Conservation (phyloP, 2,797 vertebrate genomes). For the Linurgus olivaceus region DNA sequence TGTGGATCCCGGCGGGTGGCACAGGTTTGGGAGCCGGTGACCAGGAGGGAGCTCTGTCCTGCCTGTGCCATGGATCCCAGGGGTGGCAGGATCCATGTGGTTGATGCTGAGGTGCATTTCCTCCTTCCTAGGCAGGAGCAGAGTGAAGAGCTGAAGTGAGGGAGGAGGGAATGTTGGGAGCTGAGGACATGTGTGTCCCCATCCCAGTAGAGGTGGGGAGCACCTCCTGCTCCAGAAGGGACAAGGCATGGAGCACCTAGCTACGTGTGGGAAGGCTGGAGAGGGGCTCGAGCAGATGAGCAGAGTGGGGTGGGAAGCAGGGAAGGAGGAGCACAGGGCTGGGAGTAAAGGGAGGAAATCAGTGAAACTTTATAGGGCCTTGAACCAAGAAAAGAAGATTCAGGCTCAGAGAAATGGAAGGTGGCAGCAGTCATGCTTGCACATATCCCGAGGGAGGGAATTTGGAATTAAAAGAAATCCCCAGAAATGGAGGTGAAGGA, state of each 20-base stretch:
- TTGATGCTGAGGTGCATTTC: neutral
- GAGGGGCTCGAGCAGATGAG: neutral
- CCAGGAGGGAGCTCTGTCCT: neutral
- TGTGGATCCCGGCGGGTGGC: fast-evolving
- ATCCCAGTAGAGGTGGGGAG: neutral
- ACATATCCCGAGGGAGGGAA: neutral
- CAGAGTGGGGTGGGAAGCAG: neutral
- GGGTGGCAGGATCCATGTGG: fast-evolving
- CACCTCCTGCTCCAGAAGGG: neutral
- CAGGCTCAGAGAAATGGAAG: neutral
- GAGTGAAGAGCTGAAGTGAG: neutral
- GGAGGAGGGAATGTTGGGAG: neutral
- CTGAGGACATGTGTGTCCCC: neutral
- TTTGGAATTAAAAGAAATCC: neutral
- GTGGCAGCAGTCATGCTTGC: fast-evolving
- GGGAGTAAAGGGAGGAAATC: neutral
- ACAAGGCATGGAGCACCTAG: neutral
- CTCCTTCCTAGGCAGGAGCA: neutral
- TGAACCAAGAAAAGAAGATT: neutral
- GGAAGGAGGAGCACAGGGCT: neutral
- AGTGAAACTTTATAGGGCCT: neutral
- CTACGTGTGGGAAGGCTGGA: fast-evolving
- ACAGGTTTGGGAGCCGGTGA: fast-evolving
- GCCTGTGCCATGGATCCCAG: fast-evolving
- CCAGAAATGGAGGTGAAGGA: neutral